Percentiles rank a stretch among this genome's conserved stretches.
phyloP scores from a whole-genome alignment of 2,113 vertebrate species.

The Taurulus bubalis region DNA sequence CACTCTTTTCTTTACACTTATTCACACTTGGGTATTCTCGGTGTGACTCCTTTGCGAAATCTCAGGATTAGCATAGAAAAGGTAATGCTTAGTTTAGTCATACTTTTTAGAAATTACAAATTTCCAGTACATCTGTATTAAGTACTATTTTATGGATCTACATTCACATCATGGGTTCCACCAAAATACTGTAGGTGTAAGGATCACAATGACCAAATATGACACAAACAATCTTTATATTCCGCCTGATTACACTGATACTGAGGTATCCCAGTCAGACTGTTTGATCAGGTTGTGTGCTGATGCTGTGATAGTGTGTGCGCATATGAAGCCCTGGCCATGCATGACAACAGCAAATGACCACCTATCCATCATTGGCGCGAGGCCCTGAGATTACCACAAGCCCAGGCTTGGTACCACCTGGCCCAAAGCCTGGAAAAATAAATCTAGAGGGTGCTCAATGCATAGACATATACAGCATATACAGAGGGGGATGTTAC shows the following conservation, averaged over 20 bases:
- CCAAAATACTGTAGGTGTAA: neutral
- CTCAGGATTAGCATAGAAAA: neutral
- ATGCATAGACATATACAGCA: slow-evolving; percentile 11
- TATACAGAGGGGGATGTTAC: slow-evolving; percentile 14
- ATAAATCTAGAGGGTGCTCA: slow-evolving; percentile 36
- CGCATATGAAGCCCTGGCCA: slow-evolving; percentile 54
- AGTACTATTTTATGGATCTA: slow-evolving; percentile 1
- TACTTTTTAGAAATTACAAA: neutral
- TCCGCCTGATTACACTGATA: slow-evolving; percentile 58
- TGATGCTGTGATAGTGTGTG: slow-evolving; percentile 21
- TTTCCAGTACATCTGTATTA: neutral
- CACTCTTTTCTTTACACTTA: neutral
- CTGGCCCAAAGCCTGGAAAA: slow-evolving; percentile 60
- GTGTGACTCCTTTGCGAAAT: neutral
- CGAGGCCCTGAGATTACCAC: slow-evolving; percentile 63
- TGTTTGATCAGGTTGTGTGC: slow-evolving; percentile 77
- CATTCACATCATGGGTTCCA: neutral
- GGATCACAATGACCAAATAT: slow-evolving; percentile 39
- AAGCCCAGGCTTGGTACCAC: slow-evolving; percentile 68
- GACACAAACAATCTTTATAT: slow-evolving; percentile 59
- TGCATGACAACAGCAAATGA: slow-evolving; percentile 73
- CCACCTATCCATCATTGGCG: slow-evolving; percentile 66
- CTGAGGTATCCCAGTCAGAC: slow-evolving; percentile 49
- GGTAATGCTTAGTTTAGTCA: neutral
- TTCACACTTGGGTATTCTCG: neutral